Evolutionary conservation across 2,113 vertebrate species (phyloP).

Genomic region (Phoxinus phoxinus): DNA sequence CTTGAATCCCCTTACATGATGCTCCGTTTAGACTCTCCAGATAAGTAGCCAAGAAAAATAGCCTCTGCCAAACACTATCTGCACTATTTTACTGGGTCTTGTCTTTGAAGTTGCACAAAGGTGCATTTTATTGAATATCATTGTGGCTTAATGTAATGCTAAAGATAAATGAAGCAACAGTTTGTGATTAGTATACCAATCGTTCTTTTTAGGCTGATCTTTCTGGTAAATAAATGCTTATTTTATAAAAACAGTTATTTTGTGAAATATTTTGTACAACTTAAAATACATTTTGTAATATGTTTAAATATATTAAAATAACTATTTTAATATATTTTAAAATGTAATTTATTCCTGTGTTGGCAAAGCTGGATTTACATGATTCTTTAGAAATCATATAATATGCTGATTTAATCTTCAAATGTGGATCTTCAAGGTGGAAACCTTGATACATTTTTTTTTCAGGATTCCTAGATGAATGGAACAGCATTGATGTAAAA

Average conservation of each 20-base stretch:
- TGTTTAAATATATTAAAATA: too few relatives aligned
- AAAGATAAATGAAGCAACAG: not conserved
- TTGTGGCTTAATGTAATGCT: not conserved
- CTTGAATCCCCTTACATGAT: conserved; percentile 45
- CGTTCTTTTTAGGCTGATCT: not conserved
- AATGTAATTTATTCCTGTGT: too few relatives aligned
- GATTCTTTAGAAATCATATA: too few relatives aligned
- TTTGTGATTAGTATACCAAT: not conserved
- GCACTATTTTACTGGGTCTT: conserved; percentile 7
- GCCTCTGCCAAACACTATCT: conserved; percentile 25
- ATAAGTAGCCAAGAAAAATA: conserved; percentile 43
- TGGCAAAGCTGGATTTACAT: too few relatives aligned
- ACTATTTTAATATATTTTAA: too few relatives aligned
- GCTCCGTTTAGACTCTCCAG: conserved; percentile 39
- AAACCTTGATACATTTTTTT: too few relatives aligned
- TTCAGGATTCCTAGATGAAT: too few relatives aligned
- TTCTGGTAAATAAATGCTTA: not conserved
- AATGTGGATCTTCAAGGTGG: too few relatives aligned
- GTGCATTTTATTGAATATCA: not conserved
- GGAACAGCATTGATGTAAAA: too few relatives aligned
- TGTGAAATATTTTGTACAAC: too few relatives aligned
- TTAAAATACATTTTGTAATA: too few relatives aligned
- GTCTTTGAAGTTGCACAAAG: not conserved
- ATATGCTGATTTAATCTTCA: too few relatives aligned
- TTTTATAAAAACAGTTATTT: not conserved